phyloP scores from a whole-genome alignment of 2,113 vertebrate genomes.

The Pachycephala philippinensis region DNA sequence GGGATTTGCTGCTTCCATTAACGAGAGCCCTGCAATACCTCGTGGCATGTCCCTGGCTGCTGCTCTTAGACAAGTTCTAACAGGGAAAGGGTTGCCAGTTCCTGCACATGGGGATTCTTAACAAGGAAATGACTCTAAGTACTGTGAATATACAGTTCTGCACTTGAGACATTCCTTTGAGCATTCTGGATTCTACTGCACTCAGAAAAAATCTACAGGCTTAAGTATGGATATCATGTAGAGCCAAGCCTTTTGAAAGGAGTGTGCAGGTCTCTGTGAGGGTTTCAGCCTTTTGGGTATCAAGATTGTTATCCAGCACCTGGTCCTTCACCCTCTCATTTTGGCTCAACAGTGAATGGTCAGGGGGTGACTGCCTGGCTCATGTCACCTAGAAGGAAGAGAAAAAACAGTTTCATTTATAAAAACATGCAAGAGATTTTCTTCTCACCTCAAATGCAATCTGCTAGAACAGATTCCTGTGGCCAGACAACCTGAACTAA shows the following conservation, averaged over 20 bases:
- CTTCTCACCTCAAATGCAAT: not conserved
- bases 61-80: not conserved
- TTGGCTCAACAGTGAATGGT: not conserved
- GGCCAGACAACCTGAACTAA: conserved; percentile 1
- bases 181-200: not conserved
- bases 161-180: not conserved
- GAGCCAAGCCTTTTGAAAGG: not conserved
- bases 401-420: not conserved
- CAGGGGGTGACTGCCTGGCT: not conserved
- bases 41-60: not conserved
- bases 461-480: not conserved
- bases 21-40: not conserved
- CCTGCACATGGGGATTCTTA: not conserved
- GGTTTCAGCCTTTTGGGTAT: not conserved
- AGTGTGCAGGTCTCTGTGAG: not conserved
- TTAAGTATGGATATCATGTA: not conserved
- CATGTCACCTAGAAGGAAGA: not conserved
- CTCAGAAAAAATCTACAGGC: not conserved
- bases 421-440: not conserved
- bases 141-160: not conserved
- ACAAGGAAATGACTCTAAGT: not conserved
- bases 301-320: not conserved
- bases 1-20: not conserved
- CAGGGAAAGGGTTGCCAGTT: not conserved
- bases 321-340: not conserved